Evolutionary conservation across 1,140 invertebrate genomes (phyloP).

Genomic region (Ectropis grisescens): DNA sequence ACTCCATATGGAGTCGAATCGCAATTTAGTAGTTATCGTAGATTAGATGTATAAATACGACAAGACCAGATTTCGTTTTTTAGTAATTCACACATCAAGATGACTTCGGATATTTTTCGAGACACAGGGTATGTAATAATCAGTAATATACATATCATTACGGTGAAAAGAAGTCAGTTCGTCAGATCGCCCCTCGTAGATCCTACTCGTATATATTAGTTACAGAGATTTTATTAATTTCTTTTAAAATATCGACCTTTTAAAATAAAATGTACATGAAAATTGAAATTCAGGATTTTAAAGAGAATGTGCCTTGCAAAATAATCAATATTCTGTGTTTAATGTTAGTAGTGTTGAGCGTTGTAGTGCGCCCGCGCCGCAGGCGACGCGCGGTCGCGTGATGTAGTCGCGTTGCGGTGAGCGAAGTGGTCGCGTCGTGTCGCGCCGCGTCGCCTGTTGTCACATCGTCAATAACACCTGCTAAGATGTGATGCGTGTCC

Average conservation of each 20-base stretch:
- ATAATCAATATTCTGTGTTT: conserved; percentile 68
- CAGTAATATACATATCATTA: conserved; percentile 57
- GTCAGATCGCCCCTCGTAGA: too few relatives aligned
- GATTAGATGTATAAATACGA: too few relatives aligned
- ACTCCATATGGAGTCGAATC: conserved; percentile 17
- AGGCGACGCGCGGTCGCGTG: conserved; percentile 5
- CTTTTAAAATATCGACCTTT: too few relatives aligned
- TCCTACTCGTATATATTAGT: too few relatives aligned
- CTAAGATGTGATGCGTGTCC: too few relatives aligned
- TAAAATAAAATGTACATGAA: conserved; percentile 42
- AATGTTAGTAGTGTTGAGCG: conserved; percentile 58
- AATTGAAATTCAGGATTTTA: conserved; percentile 63
- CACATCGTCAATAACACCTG: too few relatives aligned
- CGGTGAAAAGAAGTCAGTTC: conserved; percentile 40
- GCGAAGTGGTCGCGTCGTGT: not conserved
- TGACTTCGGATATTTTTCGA: conserved; percentile 44
- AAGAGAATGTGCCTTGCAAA: conserved; percentile 68
- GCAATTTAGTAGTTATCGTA: conserved; percentile 20
- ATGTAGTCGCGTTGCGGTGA: not conserved
- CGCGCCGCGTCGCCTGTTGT: too few relatives aligned
- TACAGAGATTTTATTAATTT: too few relatives aligned
- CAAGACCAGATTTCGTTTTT: conserved; percentile 15
- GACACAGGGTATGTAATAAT: conserved; percentile 62
- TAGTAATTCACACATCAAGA: conserved; percentile 22
- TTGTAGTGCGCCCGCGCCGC: too few relatives aligned